Percentiles rank a stretch among this genome's conserved stretches.
phyloP scores from a whole-genome alignment of 2,797 vertebrate species.

The Premnoplex brunnescens region DNA sequence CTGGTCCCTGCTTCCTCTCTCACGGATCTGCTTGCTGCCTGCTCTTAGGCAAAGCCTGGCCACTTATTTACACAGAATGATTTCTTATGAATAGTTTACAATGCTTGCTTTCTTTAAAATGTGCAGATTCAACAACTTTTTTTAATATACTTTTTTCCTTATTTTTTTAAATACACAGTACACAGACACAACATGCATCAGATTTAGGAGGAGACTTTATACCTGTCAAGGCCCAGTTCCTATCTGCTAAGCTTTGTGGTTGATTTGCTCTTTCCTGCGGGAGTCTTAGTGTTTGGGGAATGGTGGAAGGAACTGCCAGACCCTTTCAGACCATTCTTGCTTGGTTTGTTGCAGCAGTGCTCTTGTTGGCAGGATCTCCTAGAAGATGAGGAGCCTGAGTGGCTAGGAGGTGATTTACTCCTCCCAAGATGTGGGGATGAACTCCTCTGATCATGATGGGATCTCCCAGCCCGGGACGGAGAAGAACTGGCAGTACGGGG shows the following conservation, averaged over 20 bases:
- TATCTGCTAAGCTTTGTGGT: constrained; percentile 97
- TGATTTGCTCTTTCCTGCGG: constrained; percentile 88
- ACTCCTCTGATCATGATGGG: constrained; percentile 84
- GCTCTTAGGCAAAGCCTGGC: constrained; percentile 64
- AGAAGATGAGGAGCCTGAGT: constrained; percentile 91
- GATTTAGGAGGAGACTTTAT: constrained; percentile 67
- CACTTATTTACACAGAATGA: constrained; percentile 51
- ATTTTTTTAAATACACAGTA: constrained; percentile 74
- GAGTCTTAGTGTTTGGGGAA: constrained; percentile 82
- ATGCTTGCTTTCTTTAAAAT: constrained; percentile 70
- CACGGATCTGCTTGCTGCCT: constrained; percentile 66
- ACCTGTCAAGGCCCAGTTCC: constrained; percentile 72
- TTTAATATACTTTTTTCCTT: not conserved
- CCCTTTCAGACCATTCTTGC: constrained; percentile 80
- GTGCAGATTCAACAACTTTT: constrained; percentile 71
- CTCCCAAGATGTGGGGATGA: constrained; percentile 85
- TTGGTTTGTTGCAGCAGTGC: constrained; percentile 87
- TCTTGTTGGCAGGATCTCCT: constrained; percentile 91
- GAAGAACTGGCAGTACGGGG: constrained; percentile 97
- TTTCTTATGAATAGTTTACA: constrained; percentile 72
- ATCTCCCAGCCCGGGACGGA: constrained; percentile 89
- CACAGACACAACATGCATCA: constrained; percentile 80
- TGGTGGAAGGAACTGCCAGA: constrained; percentile 79
- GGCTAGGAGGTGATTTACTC: constrained; percentile 95
- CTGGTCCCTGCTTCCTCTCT: not conserved